Percentiles rank a stretch among this genome's conserved stretches.
These are phyloP conservation scores for Crotophaga sulcirostris DNA, from an alignment of 2,113 vertebrate species.

Conservation along the genomic window DNA sequence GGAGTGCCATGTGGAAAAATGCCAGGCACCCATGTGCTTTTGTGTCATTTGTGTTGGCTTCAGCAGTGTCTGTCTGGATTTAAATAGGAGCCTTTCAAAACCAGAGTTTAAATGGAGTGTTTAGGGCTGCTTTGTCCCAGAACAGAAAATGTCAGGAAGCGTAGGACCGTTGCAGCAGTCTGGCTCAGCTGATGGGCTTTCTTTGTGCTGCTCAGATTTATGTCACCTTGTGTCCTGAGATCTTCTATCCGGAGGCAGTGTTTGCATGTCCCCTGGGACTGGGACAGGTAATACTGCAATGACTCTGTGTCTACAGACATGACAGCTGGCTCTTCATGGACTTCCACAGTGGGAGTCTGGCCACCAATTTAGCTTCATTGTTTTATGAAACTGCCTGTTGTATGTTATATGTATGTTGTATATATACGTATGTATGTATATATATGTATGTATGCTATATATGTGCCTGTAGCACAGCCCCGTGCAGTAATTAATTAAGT, in stretches of 20 bases:
- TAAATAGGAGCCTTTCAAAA: conserved; percentile 34
- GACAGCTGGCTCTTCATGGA: background rate
- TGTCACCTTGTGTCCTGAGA: background rate
- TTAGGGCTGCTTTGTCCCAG: conserved; percentile 8
- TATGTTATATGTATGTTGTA: too few species aligned
- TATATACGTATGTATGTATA: too few species aligned
- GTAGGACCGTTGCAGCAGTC: background rate
- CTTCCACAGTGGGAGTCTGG: background rate
- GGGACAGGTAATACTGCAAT: fast-evolving
- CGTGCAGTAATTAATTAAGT: background rate
- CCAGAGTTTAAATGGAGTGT: conserved; percentile 3
- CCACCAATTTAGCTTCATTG: background rate
- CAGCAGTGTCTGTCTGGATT: background rate
- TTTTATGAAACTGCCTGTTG: background rate
- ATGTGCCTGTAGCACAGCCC: background rate
- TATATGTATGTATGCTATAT: too few species aligned
- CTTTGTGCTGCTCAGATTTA: background rate
- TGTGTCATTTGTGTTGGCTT: background rate
- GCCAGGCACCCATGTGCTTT: background rate
- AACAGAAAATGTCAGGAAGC: background rate
- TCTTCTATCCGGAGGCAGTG: background rate
- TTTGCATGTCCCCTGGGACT: background rate
- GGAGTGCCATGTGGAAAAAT: background rate
- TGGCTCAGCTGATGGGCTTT: background rate
- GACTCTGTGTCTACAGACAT: fast-evolving